Evolutionary conservation across 2,797 vertebrate species (phyloP), one percentile per base, ranked within the genome.

Genomic region (Megaceryle alcyon): DNA sequence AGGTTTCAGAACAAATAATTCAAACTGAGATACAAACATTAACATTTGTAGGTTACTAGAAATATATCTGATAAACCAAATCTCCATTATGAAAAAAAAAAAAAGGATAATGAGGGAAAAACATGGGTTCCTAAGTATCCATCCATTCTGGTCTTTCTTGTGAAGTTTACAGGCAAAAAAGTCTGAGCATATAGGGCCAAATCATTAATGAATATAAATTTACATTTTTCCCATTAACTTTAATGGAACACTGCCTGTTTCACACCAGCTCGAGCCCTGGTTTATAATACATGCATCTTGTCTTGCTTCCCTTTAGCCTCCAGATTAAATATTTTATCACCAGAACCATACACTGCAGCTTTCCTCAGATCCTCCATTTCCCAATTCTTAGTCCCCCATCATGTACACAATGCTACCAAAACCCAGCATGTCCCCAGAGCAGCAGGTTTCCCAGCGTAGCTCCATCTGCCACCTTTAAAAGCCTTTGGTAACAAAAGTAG

Each of bases 381-480:
- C 33, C 70, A 84, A 28, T 70, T 88, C 35, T 82, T 33, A 46
- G 28, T 71, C 70, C 69, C 70, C 35, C 63, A 37, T 21, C 68
- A 35, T 3, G 11, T 41, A 68, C 51, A 54, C 8, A 39, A 31
- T 48, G 43, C 49, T 88, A 72, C 82, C 28, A 53, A 68, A 85
- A 35, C 19, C 65, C 61, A 59, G 44, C 3, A 28, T 23, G 56
- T 8, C 54, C 60, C 60, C 25, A 64, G 44, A 73, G 44, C 28
- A 92, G 68, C 71, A 48, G 51, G 57, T 71, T 68, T 85, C 71
- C 86, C 81, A 60, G 63, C 57, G 69, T 1, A 82, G 68, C 68
- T 71, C 68, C 59, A 89, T 48, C 86, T 88, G 64, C 71, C 81
- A 86, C 81, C 53, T 84, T 82, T 44, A 68, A 60, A 88, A 90